phyloP scores from a whole-genome alignment of 2,888 invertebrate species.

The Drosophila testacea region DNA sequence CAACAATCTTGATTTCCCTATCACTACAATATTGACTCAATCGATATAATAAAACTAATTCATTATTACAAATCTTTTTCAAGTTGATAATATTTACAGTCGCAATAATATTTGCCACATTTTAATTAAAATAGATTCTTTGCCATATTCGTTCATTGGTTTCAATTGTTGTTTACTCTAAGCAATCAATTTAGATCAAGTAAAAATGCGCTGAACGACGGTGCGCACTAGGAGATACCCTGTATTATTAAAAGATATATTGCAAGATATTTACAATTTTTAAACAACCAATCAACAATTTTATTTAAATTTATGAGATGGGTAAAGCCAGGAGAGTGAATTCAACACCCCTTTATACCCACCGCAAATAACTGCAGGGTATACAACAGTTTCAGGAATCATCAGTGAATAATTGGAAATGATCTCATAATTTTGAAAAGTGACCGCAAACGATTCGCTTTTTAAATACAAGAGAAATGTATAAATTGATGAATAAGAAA shows the following conservation, averaged over 20 bases:
- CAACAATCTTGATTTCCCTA: background rate
- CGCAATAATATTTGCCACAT: background rate
- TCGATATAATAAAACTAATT: background rate
- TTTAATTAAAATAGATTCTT: conserved; percentile 28
- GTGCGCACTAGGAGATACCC: conserved; percentile 2
- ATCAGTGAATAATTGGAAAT: conserved; percentile 27
- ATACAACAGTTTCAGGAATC: background rate
- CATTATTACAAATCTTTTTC: background rate
- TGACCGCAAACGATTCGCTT: background rate
- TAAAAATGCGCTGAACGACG: background rate
- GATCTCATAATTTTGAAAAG: conserved; percentile 41
- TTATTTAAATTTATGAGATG: no score
- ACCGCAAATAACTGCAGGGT: background rate
- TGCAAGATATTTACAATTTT: no score
- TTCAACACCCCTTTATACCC: background rate
- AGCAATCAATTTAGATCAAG: conserved; percentile 28
- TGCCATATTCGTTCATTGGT: conserved; percentile 13
- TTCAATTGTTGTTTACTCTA: conserved; percentile 32
- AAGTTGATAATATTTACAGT: background rate
- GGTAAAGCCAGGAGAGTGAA: no score
- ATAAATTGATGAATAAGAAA: conserved; percentile 1
- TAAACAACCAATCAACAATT: no score
- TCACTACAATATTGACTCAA: background rate
- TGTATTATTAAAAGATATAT: background rate
- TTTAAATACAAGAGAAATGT: background rate